phyloP scores from a whole-genome alignment of 2,113 vertebrate species.

The Dasypus novemcinctus region DNA sequence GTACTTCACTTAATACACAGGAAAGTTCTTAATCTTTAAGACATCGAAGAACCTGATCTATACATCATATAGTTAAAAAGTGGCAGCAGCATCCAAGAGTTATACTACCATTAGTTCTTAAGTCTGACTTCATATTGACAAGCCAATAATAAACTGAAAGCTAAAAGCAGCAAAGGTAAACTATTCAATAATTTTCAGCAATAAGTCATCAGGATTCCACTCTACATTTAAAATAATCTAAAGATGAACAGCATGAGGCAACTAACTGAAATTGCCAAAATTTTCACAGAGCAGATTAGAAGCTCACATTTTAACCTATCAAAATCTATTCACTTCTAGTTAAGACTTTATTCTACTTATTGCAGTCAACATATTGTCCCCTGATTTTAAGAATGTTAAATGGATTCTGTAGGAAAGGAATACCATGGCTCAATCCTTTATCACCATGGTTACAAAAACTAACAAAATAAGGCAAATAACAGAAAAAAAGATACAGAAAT shows the following conservation, averaged over 20 bases:
- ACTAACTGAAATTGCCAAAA: not conserved
- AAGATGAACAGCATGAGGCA: not conserved
- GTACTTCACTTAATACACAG: not conserved
- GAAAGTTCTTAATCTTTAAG: constrained; percentile 43
- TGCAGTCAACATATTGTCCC: not conserved
- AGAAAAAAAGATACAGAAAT: not conserved
- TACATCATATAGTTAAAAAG: not conserved
- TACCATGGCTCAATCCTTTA: not conserved
- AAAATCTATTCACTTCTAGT: not conserved
- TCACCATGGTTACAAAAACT: constrained; percentile 33
- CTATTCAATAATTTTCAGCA: not conserved
- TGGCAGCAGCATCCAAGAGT: not conserved
- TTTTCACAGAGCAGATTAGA: not conserved
- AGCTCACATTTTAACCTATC: not conserved
- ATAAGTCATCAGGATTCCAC: not conserved
- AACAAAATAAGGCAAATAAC: constrained; percentile 26
- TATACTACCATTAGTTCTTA: not conserved
- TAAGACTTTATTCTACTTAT: not conserved
- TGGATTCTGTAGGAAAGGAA: not conserved
- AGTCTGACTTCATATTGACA: constrained; percentile 19
- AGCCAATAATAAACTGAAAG: constrained; percentile 12
- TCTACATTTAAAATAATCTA: not conserved
- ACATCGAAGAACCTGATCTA: not conserved
- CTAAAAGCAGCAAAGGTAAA: not conserved
- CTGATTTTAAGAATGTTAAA: not conserved